A percentile compares a stretch with the other conserved stretches of the same genome.
phyloP scores from a whole-genome alignment of 2,113 vertebrate species.

The Irena cyanogastra region DNA sequence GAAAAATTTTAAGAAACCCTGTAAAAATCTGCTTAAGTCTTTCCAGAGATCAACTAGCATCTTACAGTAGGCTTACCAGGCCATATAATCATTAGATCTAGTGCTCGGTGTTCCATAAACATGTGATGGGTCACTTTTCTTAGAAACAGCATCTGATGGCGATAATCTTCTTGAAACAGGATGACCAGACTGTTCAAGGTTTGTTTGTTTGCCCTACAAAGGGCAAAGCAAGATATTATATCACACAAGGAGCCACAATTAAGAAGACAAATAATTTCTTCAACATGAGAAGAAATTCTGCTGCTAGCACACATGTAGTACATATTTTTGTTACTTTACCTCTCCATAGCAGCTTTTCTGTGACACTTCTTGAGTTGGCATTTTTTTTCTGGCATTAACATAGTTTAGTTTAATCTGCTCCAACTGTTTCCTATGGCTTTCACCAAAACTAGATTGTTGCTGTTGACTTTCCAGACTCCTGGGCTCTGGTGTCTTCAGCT shows the following conservation, averaged over 20 bases:
- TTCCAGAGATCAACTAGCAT: accelerated
- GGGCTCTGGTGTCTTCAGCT: conserved; percentile 28
- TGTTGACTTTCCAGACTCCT: conserved; percentile 17
- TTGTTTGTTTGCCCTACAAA: conserved; percentile 67
- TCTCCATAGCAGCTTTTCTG: conserved; percentile 36
- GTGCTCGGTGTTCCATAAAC: conserved; percentile 79
- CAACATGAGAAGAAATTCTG: background rate
- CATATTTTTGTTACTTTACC: conserved; percentile 28
- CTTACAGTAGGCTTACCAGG: conserved; percentile 63
- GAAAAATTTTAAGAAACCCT: background rate
- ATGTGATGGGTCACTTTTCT: conserved; percentile 33
- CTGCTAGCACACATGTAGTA: background rate
- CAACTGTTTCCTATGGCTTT: conserved; percentile 33
- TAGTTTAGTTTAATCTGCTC: conserved; percentile 27
- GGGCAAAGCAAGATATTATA: background rate
- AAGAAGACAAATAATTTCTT: background rate
- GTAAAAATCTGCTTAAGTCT: background rate
- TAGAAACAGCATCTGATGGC: conserved; percentile 43
- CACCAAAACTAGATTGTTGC: conserved; percentile 8
- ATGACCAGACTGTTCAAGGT: conserved; percentile 64
- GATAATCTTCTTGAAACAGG: conserved; percentile 68
- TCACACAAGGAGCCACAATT: background rate
- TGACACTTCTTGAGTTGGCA: conserved; percentile 18
- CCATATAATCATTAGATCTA: conserved; percentile 73
- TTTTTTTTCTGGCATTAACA: conserved; percentile 1